Evolutionary conservation across 1,140 invertebrate species (phyloP).

Genomic region (Drosophila chauvacae): DNA sequence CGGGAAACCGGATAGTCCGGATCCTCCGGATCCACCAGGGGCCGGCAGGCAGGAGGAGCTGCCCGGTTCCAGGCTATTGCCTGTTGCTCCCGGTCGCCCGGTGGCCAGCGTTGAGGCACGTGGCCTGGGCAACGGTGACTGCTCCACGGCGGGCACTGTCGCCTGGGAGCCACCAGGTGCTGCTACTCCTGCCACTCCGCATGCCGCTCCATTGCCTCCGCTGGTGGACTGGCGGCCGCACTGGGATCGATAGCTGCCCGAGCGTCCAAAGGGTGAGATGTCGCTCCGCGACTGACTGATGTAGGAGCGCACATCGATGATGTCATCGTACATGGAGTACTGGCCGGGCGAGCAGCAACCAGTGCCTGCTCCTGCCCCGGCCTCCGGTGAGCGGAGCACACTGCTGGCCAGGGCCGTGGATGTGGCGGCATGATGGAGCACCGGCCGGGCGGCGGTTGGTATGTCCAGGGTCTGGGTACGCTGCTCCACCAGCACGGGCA

Average conservation of each 20-base stretch:
- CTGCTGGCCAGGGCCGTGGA: constrained; percentile 66
- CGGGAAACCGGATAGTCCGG: background rate
- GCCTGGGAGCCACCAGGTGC: constrained; percentile 15
- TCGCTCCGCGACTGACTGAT: constrained; percentile 89
- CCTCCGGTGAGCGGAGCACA: constrained; percentile 63
- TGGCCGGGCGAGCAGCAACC: constrained; percentile 79
- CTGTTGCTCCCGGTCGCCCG: background rate
- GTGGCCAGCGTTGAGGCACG: constrained; percentile 86
- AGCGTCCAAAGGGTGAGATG: constrained; percentile 87
- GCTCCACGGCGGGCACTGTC: constrained; percentile 44
- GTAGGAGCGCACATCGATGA: constrained; percentile 88
- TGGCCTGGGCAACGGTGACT: constrained; percentile 85
- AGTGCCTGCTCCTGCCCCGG: background rate
- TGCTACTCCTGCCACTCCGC: constrained; percentile 14
- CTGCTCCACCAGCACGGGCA: constrained; percentile 88
- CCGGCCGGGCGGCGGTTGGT: constrained; percentile 54
- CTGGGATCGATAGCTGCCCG: constrained; percentile 88
- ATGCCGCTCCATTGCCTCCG: constrained; percentile 30
- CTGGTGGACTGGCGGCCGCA: constrained; percentile 85
- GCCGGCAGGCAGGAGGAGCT: constrained; percentile 44
- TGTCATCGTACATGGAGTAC: constrained; percentile 85
- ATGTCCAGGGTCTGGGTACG: constrained; percentile 69
- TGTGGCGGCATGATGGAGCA: constrained; percentile 71
- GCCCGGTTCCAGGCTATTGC: constrained; percentile 37
- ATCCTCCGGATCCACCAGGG: background rate